Evolutionary conservation across 2,888 invertebrate genomes (phyloP).

Genomic region (Brachypalpus laphriformis): DNA sequence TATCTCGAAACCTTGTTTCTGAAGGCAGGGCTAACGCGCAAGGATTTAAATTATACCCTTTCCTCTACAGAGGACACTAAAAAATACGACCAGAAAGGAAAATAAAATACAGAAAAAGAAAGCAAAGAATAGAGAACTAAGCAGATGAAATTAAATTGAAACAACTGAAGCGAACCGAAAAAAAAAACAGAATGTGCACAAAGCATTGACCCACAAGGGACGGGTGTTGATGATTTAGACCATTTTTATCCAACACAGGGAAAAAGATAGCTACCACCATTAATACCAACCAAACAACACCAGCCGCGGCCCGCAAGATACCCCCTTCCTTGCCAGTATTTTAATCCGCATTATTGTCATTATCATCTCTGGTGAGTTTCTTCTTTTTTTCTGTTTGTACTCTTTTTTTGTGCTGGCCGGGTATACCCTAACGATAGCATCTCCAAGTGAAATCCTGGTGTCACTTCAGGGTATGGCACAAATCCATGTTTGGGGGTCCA

Average conservation of each 20-base stretch:
- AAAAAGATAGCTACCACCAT: not conserved
- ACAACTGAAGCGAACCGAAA: conserved; percentile 50
- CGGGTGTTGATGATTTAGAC: conserved; percentile 52
- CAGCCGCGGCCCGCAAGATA: conserved; percentile 19
- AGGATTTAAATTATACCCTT: conserved; percentile 30
- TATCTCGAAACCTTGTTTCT: conserved; percentile 20
- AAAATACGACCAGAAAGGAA: conserved; percentile 10
- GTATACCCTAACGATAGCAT: conserved; percentile 40
- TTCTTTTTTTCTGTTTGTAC: conserved; percentile 44
- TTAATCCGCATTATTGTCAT: conserved; percentile 70
- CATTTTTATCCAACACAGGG: not conserved
- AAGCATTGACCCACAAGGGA: conserved; percentile 51
- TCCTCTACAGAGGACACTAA: conserved; percentile 23
- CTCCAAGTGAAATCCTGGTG: conserved; percentile 46
- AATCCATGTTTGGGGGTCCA: conserved; percentile 6
- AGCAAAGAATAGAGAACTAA: conserved; percentile 34
- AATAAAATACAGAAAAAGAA: conserved; percentile 6
- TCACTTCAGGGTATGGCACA: conserved; percentile 25
- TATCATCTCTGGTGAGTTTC: conserved; percentile 51
- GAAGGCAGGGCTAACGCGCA: not conserved
- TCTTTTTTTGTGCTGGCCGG: not conserved
- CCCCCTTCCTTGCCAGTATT: conserved; percentile 1
- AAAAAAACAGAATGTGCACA: conserved; percentile 33
- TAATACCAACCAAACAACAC: conserved; percentile 31
- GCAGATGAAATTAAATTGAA: conserved; percentile 65